phyloP scores from a whole-genome alignment of 64 coral and sea anemone species.

The Stichodactyla mertensii region DNA sequence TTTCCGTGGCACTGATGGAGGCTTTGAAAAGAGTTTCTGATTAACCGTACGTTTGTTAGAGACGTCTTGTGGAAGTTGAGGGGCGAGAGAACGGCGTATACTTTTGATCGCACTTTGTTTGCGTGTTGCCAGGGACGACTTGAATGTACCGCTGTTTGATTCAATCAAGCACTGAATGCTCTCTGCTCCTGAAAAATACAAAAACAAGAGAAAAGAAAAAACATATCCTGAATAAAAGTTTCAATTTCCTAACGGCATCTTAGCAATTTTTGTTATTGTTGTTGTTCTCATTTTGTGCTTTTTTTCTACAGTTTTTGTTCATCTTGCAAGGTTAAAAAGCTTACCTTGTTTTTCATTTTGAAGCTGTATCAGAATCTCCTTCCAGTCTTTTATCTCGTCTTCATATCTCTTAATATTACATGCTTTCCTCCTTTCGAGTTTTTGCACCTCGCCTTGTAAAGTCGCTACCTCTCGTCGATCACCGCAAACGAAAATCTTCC shows the following conservation, averaged over 20 bases:
- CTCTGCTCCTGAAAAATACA: background rate
- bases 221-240: no score
- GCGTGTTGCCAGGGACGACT: slow-evolving; percentile 6
- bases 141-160: background rate
- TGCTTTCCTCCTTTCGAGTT: background rate
- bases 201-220: background rate
- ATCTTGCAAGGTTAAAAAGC: no score
- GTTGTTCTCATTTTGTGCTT: no score
- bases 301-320: no score
- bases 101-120: slow-evolving; percentile 30
- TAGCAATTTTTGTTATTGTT: no score
- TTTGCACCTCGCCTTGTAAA: background rate
- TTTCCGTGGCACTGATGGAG: slow-evolving; percentile 19
- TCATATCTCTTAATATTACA: slow-evolving; percentile 1
- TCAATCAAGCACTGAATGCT: background rate
- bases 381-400: slow-evolving; percentile 24
- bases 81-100: slow-evolving; percentile 47
- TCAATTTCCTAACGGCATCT: no score
- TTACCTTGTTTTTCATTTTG: slow-evolving; percentile 32
- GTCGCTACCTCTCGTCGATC: background rate
- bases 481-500: background rate
- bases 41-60: background rate
- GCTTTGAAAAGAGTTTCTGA: slow-evolving; percentile 7
- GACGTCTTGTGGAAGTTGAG: slow-evolving; percentile 6
- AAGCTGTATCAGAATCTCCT: slow-evolving; percentile 32